Conservation (phyloP, 2,888 invertebrate genomes). For the Allolobophora icterica region DNA sequence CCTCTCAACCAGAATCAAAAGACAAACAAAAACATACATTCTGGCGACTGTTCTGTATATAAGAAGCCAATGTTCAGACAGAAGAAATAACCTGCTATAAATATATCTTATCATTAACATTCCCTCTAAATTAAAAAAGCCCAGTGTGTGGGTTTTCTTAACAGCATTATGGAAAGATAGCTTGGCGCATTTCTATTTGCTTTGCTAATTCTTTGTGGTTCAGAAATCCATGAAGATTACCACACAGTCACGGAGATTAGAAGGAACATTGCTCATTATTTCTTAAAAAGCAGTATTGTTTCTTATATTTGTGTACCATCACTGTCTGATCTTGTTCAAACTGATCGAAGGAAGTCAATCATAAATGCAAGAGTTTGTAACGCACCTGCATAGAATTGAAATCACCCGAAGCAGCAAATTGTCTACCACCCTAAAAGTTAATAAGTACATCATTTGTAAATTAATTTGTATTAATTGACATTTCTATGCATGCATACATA, state of each 20-base stretch:
- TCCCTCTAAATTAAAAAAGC: no score
- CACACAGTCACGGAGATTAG: no score
- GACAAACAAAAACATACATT: not conserved
- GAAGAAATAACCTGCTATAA: no score
- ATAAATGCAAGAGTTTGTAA: not conserved
- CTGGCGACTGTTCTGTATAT: no score
- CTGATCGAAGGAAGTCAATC: not conserved
- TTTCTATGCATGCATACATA: not conserved
- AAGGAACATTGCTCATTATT: not conserved
- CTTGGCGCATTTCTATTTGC: no score
- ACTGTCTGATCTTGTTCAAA: not conserved
- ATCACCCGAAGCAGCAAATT: not conserved
- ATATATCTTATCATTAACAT: no score
- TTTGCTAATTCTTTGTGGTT: no score
- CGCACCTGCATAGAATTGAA: constrained; percentile 20
- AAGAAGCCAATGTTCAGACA: no score
- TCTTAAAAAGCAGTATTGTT: not conserved
- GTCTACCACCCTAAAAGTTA: constrained; percentile 9
- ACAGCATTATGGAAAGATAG: no score
- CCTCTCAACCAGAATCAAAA: not conserved
- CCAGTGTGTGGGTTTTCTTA: no score
- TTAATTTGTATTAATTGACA: not conserved
- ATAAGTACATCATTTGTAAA: not conserved
- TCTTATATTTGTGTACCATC: not conserved
- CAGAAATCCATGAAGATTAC: no score